Conservation (phyloP, 2,797 vertebrate genomes). For the Hemibagrus guttatus region DNA sequence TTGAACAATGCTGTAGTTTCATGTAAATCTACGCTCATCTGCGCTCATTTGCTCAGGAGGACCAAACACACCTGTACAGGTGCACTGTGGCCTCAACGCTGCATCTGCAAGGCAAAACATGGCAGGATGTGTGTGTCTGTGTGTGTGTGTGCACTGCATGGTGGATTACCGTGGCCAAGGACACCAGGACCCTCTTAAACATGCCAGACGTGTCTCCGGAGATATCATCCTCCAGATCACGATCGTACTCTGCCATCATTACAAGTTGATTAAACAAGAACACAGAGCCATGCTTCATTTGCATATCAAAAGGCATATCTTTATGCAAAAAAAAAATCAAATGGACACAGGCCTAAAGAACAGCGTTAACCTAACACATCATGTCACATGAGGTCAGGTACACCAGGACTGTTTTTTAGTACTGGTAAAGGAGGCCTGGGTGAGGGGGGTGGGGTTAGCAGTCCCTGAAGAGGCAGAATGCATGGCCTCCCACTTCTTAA, state of each 20-base stretch:
- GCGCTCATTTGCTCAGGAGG: neutral
- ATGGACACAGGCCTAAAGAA: neutral
- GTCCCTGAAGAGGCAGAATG: neutral
- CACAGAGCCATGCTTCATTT: constrained; percentile 1
- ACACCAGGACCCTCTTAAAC: constrained; percentile 92
- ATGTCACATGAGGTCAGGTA: neutral
- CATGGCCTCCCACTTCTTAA: neutral
- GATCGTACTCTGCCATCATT: constrained; percentile 75
- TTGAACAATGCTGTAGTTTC: neutral
- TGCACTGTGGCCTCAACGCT: constrained; percentile 1
- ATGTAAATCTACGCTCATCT: constrained; percentile 16
- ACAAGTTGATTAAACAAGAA: neutral
- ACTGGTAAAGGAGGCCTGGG: neutral
- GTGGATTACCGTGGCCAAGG: constrained; percentile 83
- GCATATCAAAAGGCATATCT: constrained; percentile 10
- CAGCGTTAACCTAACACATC: neutral
- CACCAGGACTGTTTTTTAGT: neutral
- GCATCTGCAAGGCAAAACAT: constrained; percentile 41
- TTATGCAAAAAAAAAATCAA: neutral
- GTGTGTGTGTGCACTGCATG: neutral
- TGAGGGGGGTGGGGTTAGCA: no score
- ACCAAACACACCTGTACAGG: constrained; percentile 20
- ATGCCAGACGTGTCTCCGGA: constrained; percentile 89
- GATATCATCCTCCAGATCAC: constrained; percentile 84
- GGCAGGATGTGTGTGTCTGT: constrained; percentile 10